Base-by-base conservation (phyloP, 2,888 invertebrate genomes). In the Andrena dorsata region DNA sequence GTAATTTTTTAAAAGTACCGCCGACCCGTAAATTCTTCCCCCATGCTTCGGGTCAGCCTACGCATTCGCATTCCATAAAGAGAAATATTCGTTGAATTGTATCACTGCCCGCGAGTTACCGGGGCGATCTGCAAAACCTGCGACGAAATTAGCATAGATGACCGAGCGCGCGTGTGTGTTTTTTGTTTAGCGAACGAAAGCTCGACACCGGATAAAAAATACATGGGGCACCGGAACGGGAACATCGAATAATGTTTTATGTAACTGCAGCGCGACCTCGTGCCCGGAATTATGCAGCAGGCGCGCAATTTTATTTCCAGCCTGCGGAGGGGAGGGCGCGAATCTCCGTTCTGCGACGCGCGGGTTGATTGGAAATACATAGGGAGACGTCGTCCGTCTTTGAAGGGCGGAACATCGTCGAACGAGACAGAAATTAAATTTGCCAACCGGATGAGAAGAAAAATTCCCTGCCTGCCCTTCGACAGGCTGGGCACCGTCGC, bases 231-330 rank as follows among this genome's bases (percentile, higher is more conserved):
- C 26, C 60, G 58, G 6, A 56, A 56, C 35, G 68, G 26, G 58
- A 56, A 61, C 61, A 68, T 82, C 65, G 66, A 71, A 71, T n/a
- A 70, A 82, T 82, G 61, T 82, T 82, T 75, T 82, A 82, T 75
- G 82, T 66, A 82, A 69, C 30, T 65, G 64, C 53, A 49, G 61
- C 65, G n/a, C 51, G 7, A 47, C 41, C 63, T 35, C 32, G 5
- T 23, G 20, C 8, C 26, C 35, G 71, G 49, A 80, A 80, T 80
- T 80, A 80, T 80, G 80, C 80, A 66, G 61, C 35, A 68, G 61
- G 13, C 66, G 66, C 49, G 72, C 66, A 66, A 80, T 72, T 80
- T 80, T 68, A 68, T 79, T 66, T 80, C 20, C 73, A 66, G 66
- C 56, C 66, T 49, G 72, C 61, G 35, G n/a, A n/a, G 23, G 23